Base-by-base conservation (phyloP, 92 coral and sea anemone species). In the Zoanthus sociatus region DNA sequence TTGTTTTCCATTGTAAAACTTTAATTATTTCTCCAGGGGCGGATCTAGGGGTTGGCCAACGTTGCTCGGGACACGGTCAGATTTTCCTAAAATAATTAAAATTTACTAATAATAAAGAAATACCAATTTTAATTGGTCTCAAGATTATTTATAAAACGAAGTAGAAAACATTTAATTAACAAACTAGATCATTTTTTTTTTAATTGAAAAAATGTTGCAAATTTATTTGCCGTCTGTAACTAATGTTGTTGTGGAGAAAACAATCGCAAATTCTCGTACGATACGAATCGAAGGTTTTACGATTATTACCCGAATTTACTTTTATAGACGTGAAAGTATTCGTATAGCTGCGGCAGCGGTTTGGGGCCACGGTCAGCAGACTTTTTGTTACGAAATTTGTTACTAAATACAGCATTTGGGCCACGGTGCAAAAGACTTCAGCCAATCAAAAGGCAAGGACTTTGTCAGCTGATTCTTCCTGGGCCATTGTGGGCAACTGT, bases 31-130 rank as follows among this genome's bases (percentile, higher is more conserved):
- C 26, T 26, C 51, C 79, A 48, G 79, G 79, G 79, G 79, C 79
- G 58, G 79, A 75, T 75, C 63, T 61, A 75, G 79, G 79, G 79
- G 79, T 61, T 75, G 79, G 79, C 79, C 79, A 75, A 56, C 79
- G 47, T 75, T 75, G 79, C 79, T 75, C 47, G 79, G 79, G 79
- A 75, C 79, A 75, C 79, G 79, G 79, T 75, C 79, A 75, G 79
- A 75, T 75, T 75, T 75, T 75, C 61, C 37, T 48, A 48, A 48
- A 48, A 48, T 5, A 48, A 5, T 48, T 48, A 48, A 48, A 48
- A 48, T 48, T 5, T 48, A 48, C 6, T 5, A 5, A 48, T 48
- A 48, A 48, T 48, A 48, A 48, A 48, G 53, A 48, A 48, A 48
- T 48, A 48, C 53, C 53, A 48, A 48, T 48, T 5, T 48, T 48